Evolutionary conservation across 2,797 vertebrate genomes (phyloP).

Genomic region (Eulemur albifrons): DNA sequence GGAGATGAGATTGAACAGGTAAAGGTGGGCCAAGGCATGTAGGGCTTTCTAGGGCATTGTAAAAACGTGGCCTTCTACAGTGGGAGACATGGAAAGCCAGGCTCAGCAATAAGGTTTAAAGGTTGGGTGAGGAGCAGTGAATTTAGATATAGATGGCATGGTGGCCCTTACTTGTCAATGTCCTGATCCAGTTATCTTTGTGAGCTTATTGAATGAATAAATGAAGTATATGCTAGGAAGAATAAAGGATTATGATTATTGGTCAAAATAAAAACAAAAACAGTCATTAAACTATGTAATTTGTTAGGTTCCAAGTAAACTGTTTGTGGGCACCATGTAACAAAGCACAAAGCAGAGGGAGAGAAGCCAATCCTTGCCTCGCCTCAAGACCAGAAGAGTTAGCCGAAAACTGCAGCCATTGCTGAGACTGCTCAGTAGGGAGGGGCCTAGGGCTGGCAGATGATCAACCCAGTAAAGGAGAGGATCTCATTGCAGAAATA

Average conservation of each 20-base stretch:
- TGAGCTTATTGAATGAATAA: neutral
- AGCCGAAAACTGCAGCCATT: neutral
- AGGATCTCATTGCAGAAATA: neutral
- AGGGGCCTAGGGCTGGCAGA: neutral
- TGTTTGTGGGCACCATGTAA: neutral
- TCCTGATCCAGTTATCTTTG: neutral
- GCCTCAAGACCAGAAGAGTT: neutral
- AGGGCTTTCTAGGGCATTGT: neutral
- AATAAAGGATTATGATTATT: neutral
- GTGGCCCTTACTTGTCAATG: neutral
- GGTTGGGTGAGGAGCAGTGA: neutral
- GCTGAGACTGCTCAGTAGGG: neutral
- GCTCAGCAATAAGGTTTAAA: neutral
- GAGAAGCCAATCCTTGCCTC: neutral
- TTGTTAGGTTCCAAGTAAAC: neutral
- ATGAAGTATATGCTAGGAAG: neutral
- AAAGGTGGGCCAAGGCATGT: neutral
- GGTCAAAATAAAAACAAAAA: neutral
- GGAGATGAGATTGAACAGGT: neutral
- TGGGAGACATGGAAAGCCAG: neutral
- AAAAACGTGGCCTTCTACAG: neutral
- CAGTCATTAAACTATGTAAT: neutral
- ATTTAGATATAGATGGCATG: neutral
- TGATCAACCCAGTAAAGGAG: neutral
- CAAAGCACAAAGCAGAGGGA: neutral